These are phyloP conservation scores for Pandemis cinnamomeana DNA, from an alignment of 2,888 invertebrate species.

Conservation along the genomic window DNA sequence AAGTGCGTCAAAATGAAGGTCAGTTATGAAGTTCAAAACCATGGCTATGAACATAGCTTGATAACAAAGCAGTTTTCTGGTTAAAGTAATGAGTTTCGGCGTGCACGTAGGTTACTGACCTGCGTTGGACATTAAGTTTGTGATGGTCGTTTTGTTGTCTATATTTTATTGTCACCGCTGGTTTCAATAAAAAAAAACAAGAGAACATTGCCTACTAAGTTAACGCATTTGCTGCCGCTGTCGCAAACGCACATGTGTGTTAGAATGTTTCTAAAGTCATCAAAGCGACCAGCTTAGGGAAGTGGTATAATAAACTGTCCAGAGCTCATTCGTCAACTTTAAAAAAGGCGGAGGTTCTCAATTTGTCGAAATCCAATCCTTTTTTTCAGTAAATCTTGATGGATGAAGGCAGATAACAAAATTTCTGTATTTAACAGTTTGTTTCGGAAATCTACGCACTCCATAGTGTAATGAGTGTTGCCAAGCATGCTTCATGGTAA, in stretches of 20 bases:
- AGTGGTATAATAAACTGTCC: too few species aligned
- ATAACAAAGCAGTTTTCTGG: slow-evolving; percentile 17
- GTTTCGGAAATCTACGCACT: too few species aligned
- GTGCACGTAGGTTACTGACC: slow-evolving; percentile 28
- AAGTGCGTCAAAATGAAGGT: slow-evolving; percentile 1
- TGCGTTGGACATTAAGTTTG: slow-evolving; percentile 28
- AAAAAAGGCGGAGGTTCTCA: too few species aligned
- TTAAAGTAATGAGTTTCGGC: slow-evolving; percentile 3
- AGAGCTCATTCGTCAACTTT: too few species aligned
- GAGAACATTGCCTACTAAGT: neutral
- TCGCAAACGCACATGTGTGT: too few species aligned
- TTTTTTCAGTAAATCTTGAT: too few species aligned
- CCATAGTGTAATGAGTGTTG: neutral
- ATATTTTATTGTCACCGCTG: neutral
- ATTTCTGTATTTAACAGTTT: too few species aligned
- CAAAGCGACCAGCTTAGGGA: too few species aligned
- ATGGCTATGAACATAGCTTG: neutral
- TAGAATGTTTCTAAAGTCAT: too few species aligned
- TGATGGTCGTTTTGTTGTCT: slow-evolving; percentile 13
- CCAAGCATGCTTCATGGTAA: slow-evolving; percentile 9
- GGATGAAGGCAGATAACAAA: too few species aligned
- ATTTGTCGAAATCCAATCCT: too few species aligned
- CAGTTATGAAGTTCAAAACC: neutral
- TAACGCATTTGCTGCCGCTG: neutral
- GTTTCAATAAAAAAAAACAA: too few species aligned